Evolutionary conservation across 2,113 vertebrate species (phyloP).

Genomic region (Galemys pyrenaicus): DNA sequence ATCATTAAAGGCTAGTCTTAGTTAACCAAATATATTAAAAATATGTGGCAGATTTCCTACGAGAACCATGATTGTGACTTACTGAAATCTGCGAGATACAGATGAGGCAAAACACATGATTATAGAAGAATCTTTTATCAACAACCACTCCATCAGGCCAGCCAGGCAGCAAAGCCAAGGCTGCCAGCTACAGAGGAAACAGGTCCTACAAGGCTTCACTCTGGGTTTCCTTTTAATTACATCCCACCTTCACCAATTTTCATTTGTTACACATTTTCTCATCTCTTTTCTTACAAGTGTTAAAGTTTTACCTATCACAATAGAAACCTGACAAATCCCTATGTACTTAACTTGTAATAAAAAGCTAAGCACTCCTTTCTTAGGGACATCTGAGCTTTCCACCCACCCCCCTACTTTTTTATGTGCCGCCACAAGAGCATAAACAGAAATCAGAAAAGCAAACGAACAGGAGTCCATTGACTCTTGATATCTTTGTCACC

Average conservation of each 20-base stretch:
- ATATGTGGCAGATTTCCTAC: background rate
- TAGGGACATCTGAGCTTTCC: background rate
- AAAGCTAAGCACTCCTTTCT: background rate
- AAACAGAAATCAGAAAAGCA: conserved; percentile 8
- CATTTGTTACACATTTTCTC: background rate
- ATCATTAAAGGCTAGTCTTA: background rate
- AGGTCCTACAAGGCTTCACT: background rate
- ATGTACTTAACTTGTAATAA: background rate
- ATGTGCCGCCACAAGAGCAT: background rate
- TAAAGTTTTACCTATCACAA: background rate
- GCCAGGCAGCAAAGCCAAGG: background rate
- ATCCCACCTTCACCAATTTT: background rate
- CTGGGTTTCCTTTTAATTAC: background rate
- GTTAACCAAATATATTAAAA: background rate
- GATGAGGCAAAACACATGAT: background rate
- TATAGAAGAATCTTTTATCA: background rate
- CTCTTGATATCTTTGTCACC: background rate
- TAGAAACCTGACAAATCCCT: background rate
- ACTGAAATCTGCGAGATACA: background rate
- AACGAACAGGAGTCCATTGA: background rate
- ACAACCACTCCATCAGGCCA: background rate
- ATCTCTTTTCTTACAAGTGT: background rate
- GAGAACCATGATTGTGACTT: background rate
- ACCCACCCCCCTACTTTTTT: background rate
- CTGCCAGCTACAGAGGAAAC: background rate